A percentile compares a stretch with the other conserved stretches of the same genome.
Evolutionary conservation across 2,888 invertebrate genomes (phyloP).

Genomic region (Rhagium mordax): DNA sequence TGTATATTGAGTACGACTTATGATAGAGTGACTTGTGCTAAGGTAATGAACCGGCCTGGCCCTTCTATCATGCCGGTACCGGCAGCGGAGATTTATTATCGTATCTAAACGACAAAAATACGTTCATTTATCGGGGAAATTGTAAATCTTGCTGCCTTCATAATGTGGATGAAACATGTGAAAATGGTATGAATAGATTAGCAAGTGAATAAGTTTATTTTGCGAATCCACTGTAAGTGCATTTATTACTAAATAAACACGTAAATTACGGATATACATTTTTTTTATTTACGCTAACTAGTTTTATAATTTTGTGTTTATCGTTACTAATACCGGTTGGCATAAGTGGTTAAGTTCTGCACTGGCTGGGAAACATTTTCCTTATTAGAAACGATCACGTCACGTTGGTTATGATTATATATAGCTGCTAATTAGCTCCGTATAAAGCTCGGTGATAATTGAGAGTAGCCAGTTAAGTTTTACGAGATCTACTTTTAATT

Average conservation of each 20-base stretch:
- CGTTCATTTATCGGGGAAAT: slow-evolving; percentile 32
- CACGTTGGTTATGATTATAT: too few relatives aligned
- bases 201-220: slow-evolving; percentile 2
- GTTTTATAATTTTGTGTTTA: too few relatives aligned
- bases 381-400: too few relatives aligned
- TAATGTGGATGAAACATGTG: slow-evolving; percentile 29
- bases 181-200: slow-evolving; percentile 27
- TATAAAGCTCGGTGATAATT: not conserved
- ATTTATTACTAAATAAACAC: not conserved
- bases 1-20: slow-evolving; percentile 13
- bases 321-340: too few relatives aligned
- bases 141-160: slow-evolving; percentile 30
- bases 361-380: too few relatives aligned
- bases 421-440: not conserved
- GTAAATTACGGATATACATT: too few relatives aligned
- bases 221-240: not conserved
- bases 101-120: slow-evolving; percentile 23
- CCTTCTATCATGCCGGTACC: slow-evolving; percentile 32
- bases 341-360: too few relatives aligned
- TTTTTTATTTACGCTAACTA: too few relatives aligned
- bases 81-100: slow-evolving; percentile 30
- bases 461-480: not conserved
- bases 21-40: slow-evolving; percentile 19
- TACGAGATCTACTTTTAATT: slow-evolving; percentile 1
- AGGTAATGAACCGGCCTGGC: slow-evolving; percentile 12